Percentiles rank a stretch among this genome's conserved stretches.
phyloP scores from a whole-genome alignment of 2,113 vertebrate species.

The Callochromis pleurospilus region DNA sequence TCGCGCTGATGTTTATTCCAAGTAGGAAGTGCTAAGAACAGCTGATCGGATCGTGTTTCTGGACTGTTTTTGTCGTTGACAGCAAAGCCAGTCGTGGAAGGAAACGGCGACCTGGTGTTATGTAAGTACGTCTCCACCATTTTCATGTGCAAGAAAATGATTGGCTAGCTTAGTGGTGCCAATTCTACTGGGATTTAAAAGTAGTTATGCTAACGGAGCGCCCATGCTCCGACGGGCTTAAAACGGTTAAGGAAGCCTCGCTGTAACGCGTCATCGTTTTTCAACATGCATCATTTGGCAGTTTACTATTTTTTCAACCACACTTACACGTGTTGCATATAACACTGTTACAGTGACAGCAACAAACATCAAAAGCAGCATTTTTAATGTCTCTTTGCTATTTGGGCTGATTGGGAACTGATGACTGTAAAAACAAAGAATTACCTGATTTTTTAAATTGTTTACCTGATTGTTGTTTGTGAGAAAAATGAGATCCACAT shows the following conservation, averaged over 20 bases:
- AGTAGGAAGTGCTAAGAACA: background rate
- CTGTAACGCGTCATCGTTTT: accelerated
- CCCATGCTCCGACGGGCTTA: accelerated
- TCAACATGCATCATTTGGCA: background rate
- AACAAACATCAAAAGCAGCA: background rate
- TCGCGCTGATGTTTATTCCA: accelerated
- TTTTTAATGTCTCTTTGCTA: background rate
- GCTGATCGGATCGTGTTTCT: accelerated
- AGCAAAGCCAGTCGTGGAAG: background rate
- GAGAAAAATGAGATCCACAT: background rate
- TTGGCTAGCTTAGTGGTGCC: background rate
- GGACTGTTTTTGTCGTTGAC: accelerated
- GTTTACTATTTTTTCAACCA: background rate
- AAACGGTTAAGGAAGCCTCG: accelerated
- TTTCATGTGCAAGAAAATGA: accelerated
- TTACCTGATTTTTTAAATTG: background rate
- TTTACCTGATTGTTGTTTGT: background rate
- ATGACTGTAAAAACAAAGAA: background rate
- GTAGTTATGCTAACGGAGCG: background rate
- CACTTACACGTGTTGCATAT: background rate
- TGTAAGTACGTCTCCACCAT: background rate
- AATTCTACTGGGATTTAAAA: background rate
- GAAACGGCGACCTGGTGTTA: accelerated
- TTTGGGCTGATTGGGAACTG: background rate
- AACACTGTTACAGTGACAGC: background rate